Evolutionary conservation across 2,113 vertebrate genomes (phyloP).

Genomic region (Periophthalmus modestus): DNA sequence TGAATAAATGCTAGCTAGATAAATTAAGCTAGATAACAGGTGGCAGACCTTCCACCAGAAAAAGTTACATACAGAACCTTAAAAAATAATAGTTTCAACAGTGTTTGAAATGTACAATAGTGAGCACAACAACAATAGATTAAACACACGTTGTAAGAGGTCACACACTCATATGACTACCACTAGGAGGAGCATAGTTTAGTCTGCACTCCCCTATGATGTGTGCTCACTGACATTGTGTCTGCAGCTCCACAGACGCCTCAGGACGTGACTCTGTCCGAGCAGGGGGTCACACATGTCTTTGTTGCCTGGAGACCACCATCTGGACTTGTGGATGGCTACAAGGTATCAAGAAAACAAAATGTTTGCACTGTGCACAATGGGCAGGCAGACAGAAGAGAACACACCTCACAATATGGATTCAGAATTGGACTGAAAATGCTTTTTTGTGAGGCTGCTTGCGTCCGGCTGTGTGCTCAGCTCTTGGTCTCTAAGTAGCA

Average conservation of each 20-base stretch:
- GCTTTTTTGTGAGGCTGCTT: conserved; percentile 58
- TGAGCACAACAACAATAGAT: too few relatives aligned
- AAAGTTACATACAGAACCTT: too few relatives aligned
- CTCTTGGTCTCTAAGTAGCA: conserved; percentile 81
- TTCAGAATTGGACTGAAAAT: neutral
- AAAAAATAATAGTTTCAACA: too few relatives aligned
- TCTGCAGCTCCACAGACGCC: conserved; percentile 82
- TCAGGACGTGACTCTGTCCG: conserved; percentile 76
- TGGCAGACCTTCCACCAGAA: too few relatives aligned
- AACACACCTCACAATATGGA: neutral
- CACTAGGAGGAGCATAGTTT: neutral
- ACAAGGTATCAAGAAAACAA: conserved; percentile 74
- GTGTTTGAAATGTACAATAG: too few relatives aligned
- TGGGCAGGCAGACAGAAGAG: neutral
- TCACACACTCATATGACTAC: neutral
- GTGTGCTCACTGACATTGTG: conserved; percentile 3
- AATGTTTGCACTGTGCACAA: neutral
- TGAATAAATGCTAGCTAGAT: too few relatives aligned
- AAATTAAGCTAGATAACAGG: too few relatives aligned
- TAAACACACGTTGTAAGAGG: too few relatives aligned
- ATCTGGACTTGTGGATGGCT: conserved; percentile 77
- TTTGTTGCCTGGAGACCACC: conserved; percentile 83
- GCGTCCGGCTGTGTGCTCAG: conserved; percentile 49
- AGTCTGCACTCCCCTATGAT: neutral
- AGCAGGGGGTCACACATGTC: conserved; percentile 74